phyloP scores from a whole-genome alignment of 2,888 invertebrate species.

The Xestobium rufovillosum region DNA sequence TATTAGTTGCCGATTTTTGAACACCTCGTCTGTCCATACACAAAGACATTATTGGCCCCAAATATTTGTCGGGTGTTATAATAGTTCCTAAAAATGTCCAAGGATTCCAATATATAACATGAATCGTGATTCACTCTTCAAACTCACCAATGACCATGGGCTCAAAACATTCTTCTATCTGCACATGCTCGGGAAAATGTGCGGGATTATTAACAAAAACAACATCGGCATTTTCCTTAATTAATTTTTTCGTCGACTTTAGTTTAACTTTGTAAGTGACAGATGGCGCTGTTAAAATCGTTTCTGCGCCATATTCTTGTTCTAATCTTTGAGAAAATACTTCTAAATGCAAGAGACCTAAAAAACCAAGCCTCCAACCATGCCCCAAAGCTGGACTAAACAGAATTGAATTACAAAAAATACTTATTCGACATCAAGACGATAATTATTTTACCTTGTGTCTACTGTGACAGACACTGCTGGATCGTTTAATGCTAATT shows the following conservation, averaged over 20 bases:
- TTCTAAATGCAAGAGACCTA: conserved; percentile 81
- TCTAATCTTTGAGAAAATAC: conserved; percentile 80
- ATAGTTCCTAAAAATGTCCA: conserved; percentile 69
- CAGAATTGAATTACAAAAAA: conserved; percentile 18
- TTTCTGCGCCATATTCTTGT: conserved; percentile 75
- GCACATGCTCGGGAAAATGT: conserved; percentile 57
- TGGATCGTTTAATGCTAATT: conserved; percentile 88
- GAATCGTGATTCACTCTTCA: conserved; percentile 5
- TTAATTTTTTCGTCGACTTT: conserved; percentile 63
- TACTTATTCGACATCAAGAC: background rate
- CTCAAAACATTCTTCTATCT: conserved; percentile 72
- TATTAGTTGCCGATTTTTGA: conserved; percentile 61
- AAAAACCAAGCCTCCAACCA: conserved; percentile 82
- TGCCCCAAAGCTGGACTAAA: conserved; percentile 76
- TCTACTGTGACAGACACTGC: conserved; percentile 78
- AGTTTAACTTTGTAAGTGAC: conserved; percentile 79
- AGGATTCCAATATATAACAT: background rate
- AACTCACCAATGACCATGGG: conserved; percentile 71
- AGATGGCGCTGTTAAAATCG: conserved; percentile 77
- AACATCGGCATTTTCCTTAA: conserved; percentile 52
- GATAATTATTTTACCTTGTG: conserved; percentile 55
- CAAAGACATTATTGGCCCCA: conserved; percentile 62
- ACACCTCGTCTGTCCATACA: conserved; percentile 69
- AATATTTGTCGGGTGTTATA: conserved; percentile 72
- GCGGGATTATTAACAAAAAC: conserved; percentile 69